These are phyloP conservation scores for Porites cylindrica DNA, from an alignment of 92 coral and sea anemone species.

Conservation along the genomic window DNA sequence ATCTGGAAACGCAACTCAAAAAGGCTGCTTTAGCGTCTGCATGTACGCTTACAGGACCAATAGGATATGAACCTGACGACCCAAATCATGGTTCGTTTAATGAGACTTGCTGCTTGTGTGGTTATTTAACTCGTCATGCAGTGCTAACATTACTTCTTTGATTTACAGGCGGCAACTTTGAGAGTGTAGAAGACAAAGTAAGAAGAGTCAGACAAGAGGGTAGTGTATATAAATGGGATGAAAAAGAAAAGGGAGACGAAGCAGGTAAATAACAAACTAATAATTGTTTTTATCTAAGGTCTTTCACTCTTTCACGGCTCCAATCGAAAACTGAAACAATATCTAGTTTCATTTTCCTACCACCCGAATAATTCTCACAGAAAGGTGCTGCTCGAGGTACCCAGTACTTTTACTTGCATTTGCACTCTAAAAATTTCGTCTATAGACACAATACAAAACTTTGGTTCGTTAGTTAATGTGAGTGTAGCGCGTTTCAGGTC, in stretches of 20 bases:
- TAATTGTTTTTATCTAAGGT: neutral
- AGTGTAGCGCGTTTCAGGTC: neutral
- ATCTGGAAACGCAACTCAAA: slow-evolving; percentile 7
- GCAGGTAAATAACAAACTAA: neutral
- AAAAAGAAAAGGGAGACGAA: neutral
- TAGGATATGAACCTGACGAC: neutral
- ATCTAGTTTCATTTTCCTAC: neutral
- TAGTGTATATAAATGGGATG: neutral
- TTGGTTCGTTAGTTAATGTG: neutral
- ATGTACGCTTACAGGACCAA: slow-evolving; percentile 16
- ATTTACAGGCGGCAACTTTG: neutral
- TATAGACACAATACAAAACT: neutral
- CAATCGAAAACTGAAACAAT: neutral
- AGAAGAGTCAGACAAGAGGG: neutral
- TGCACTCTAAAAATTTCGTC: neutral
- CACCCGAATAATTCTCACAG: neutral
- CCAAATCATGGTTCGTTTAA: slow-evolving; percentile 10
- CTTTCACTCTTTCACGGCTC: neutral
- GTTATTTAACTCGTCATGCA: neutral
- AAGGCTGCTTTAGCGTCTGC: slow-evolving; percentile 2
- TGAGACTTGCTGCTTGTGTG: neutral
- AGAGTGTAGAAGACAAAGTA: slow-evolving; percentile 6
- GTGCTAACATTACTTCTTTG: neutral
- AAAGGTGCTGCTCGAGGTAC: neutral
- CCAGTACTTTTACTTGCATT: neutral